Evolutionary conservation across 1,140 invertebrate genomes (phyloP).

Genomic region (Leptinotarsa undecemlineata): DNA sequence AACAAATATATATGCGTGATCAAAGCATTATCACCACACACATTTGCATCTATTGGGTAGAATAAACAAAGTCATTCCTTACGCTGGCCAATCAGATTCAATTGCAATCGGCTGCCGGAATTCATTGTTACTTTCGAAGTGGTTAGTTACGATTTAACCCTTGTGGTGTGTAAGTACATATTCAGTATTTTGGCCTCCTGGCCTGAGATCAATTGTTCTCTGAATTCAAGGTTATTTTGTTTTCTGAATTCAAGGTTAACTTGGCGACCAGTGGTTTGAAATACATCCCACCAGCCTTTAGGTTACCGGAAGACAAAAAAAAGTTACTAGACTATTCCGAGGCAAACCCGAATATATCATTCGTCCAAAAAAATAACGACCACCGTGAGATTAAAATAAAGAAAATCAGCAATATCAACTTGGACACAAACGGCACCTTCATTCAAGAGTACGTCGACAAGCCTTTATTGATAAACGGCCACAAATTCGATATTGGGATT

Average conservation of each 20-base stretch:
- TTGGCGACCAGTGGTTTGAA: constrained; percentile 77
- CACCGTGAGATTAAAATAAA: constrained; percentile 87
- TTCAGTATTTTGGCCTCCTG: too few relatives aligned
- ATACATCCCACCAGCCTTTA: constrained; percentile 86
- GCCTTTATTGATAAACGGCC: constrained; percentile 81
- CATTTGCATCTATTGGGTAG: too few relatives aligned
- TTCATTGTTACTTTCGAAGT: too few relatives aligned
- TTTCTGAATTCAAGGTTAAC: constrained; percentile 71
- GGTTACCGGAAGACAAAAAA: constrained; percentile 77
- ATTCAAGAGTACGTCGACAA: constrained; percentile 87
- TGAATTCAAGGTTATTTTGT: constrained; percentile 71
- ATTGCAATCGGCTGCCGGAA: too few relatives aligned
- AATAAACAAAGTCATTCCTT: too few relatives aligned
- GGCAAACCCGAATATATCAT: constrained; percentile 71
- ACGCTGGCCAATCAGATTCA: too few relatives aligned
- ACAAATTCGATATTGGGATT: constrained; percentile 96
- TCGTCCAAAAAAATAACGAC: constrained; percentile 91
- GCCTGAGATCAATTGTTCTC: too few relatives aligned
- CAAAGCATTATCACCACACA: too few relatives aligned
- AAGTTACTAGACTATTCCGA: constrained; percentile 72
- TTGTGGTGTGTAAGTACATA: too few relatives aligned
- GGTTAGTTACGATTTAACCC: too few relatives aligned
- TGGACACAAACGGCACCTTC: constrained; percentile 77
- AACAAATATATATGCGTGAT: too few relatives aligned
- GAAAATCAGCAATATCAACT: constrained; percentile 70